A percentile compares a stretch with the other conserved stretches of the same genome.
phyloP scores from a whole-genome alignment of 2,888 invertebrate genomes.

The Meiosimyza platycephala region DNA sequence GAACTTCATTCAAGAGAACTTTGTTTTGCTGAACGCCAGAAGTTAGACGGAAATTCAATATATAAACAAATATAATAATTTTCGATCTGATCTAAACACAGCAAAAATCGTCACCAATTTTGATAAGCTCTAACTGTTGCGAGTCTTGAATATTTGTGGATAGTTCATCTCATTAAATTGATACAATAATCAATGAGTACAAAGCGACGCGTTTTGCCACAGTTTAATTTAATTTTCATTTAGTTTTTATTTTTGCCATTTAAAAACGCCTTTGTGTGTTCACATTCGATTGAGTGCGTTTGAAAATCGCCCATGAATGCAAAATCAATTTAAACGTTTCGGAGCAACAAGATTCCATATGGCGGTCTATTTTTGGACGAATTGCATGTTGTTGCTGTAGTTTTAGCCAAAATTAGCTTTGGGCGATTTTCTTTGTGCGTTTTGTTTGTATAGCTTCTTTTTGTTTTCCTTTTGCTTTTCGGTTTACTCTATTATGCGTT shows the following conservation, averaged over 20 bases:
- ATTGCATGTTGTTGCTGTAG: slow-evolving; percentile 32
- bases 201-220: slow-evolving; percentile 14
- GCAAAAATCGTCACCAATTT: too few species aligned
- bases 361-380: neutral
- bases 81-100: too few species aligned
- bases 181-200: too few species aligned
- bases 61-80: too few species aligned
- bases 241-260: too few species aligned
- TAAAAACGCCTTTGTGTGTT: neutral
- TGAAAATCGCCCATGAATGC: neutral
- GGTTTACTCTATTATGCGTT: slow-evolving; percentile 21
- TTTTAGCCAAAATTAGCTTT: slow-evolving; percentile 43
- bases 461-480: slow-evolving; percentile 26
- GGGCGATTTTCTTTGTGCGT: neutral
- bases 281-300: slow-evolving; percentile 6
- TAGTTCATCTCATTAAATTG: too few species aligned
- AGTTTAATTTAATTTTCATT: too few species aligned
- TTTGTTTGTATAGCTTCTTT: neutral
- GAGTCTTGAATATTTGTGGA: too few species aligned
- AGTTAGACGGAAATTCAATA: too few species aligned
- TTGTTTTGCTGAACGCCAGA: too few species aligned
- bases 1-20: too few species aligned
- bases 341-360: slow-evolving; percentile 6
- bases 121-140: too few species aligned
- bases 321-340: slow-evolving; percentile 18